These are phyloP conservation scores for Pseudolaguvia tuberculata DNA, from an alignment of 2,113 vertebrate species.

Conservation along the genomic window DNA sequence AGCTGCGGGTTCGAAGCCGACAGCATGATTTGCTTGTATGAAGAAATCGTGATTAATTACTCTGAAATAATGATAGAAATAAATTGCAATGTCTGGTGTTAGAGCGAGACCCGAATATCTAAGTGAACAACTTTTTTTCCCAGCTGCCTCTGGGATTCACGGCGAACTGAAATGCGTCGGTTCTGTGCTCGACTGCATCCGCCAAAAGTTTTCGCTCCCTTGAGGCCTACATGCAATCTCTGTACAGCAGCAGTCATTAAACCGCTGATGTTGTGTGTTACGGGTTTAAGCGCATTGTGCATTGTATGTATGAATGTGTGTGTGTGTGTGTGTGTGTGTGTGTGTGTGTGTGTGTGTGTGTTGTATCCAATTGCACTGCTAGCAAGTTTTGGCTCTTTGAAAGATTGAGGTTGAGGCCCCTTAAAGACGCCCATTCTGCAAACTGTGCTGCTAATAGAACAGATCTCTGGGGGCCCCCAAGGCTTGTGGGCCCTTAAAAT, in stretches of 20 bases:
- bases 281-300: not conserved
- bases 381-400: too few relatives aligned
- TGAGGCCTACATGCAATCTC: not conserved
- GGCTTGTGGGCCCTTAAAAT: too few relatives aligned
- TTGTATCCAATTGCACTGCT: too few relatives aligned
- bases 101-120: too few relatives aligned
- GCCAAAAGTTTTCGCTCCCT: not conserved
- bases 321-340: not conserved
- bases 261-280: slow-evolving; percentile 5
- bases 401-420: too few relatives aligned
- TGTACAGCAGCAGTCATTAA: not conserved
- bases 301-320: too few relatives aligned
- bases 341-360: not conserved
- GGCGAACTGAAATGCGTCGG: not conserved
- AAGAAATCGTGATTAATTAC: not conserved
- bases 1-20: not conserved
- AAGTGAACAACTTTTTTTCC: not conserved
- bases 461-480: too few relatives aligned
- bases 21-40: not conserved
- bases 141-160: slow-evolving; percentile 7
- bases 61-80: not conserved
- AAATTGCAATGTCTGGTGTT: not conserved
- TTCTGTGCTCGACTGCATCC: not conserved
- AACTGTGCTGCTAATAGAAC: too few relatives aligned
- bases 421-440: too few relatives aligned